Conservation (phyloP, 1,140 invertebrate species). For the Latrodectus geometricus region DNA sequence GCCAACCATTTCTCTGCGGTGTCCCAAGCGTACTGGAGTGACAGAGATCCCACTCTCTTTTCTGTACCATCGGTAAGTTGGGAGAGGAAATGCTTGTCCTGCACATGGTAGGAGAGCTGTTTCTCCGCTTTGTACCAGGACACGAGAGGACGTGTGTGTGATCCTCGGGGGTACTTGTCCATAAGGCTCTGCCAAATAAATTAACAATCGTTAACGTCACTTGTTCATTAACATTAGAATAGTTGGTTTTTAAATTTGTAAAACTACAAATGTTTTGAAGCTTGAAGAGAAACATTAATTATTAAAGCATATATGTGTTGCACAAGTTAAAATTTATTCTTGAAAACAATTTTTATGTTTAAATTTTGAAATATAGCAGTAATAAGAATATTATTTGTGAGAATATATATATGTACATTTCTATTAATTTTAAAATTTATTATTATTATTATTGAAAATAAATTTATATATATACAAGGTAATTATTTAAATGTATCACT, state of each 20-base stretch:
- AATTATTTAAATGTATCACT: no score
- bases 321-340: background rate
- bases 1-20: conserved; percentile 40
- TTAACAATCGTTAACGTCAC: no score
- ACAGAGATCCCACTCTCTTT: conserved; percentile 13
- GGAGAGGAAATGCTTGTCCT: conserved; percentile 79
- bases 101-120: conserved; percentile 79
- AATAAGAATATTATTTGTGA: no score
- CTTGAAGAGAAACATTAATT: background rate
- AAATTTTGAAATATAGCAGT: no score
- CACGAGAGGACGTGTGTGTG: conserved; percentile 64
- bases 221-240: no score
- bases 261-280: background rate
- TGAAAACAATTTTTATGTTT: no score
- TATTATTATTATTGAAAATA: no score
- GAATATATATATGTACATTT: no score
- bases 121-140: conserved; percentile 66
- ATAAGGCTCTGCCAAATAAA: conserved; percentile 62
- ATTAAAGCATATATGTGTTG: background rate
- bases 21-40: conserved; percentile 12
- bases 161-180: conserved; percentile 63
- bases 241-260: background rate
- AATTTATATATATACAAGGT: no score
- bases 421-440: no score
- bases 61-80: conserved; percentile 75